Evolutionary conservation across 2,888 invertebrate genomes (phyloP), one percentile per base, ranked within the genome.

Genomic region (Crepidodera aurea): DNA sequence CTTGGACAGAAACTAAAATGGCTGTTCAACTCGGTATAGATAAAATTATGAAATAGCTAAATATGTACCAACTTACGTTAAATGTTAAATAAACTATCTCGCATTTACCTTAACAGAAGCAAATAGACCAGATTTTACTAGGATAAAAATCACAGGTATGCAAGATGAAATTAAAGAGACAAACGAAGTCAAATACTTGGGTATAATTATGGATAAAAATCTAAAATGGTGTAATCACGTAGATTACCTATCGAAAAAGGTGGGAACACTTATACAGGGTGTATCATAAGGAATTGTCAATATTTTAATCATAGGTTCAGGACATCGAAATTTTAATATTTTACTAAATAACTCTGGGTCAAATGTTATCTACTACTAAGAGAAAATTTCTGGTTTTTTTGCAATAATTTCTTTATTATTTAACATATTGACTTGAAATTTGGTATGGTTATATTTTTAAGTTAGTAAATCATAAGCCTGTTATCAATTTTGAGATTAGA

Each of bases 131-230:
- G 27, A 32, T n/a, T 48, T 48, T 25, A 27, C n/a, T 13, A 12
- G 10, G 48, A 50, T 50, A 50, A 27, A 50, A 12, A 50, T 50
- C 16, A 29, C 27, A 27, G 32, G 16, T 32, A 13, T 16, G 13
- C 12, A 50, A 29, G 13, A 29, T 29, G 29, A 15, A 13, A 50
- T 50, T 29, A 27, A 50, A 29, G 50, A 50, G 32, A 15, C 32
- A 15, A 29, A 50, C 13, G 15, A 50, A 18, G 16, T 29, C 16
- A 50, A 50, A 15, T 50, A 50, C 16, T 29, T 50, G 29, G 50
- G 50, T 29, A 50, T 50, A 48, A 22, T 27, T n/a, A 15, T 29
- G 7, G 29, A 50, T 32, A 50, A 50, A 50, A 50, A 50, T 29
- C 32, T 50, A 15, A 50, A 50, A n/a, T n/a, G n/a, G n/a, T n/a